A percentile compares a stretch with the other conserved stretches of the same genome.
Evolutionary conservation across 2,797 vertebrate genomes (phyloP).

Genomic region (Ispidina picta): DNA sequence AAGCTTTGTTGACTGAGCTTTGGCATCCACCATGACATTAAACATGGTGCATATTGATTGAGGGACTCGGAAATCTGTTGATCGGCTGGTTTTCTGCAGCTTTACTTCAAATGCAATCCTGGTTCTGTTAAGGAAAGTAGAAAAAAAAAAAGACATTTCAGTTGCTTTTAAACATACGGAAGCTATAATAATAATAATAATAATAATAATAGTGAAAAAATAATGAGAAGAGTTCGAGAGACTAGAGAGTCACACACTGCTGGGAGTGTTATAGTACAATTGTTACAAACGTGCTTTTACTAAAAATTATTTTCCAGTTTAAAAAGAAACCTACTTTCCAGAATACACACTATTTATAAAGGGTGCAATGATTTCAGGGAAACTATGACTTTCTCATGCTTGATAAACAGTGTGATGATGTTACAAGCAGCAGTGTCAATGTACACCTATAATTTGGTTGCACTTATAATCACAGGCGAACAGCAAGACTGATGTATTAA

Average conservation of each 20-base stretch:
- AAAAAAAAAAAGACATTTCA: slow-evolving; percentile 62
- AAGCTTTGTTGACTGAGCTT: slow-evolving; percentile 98
- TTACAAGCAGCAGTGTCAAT: slow-evolving; percentile 21
- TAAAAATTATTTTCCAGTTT: slow-evolving; percentile 31
- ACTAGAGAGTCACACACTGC: slow-evolving; percentile 35
- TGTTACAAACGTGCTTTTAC: slow-evolving; percentile 47
- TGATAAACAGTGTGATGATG: slow-evolving; percentile 54
- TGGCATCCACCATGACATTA: slow-evolving; percentile 99
- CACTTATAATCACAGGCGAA: slow-evolving; percentile 12
- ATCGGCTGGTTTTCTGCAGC: slow-evolving; percentile 97
- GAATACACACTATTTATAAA: slow-evolving; percentile 16
- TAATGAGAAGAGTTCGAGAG: slow-evolving; percentile 36
- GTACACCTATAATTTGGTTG: slow-evolving; percentile 28
- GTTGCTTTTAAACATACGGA: slow-evolving; percentile 28
- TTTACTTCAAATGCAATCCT: slow-evolving; percentile 99
- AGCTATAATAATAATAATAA: slow-evolving; percentile 39
- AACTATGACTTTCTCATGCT: slow-evolving; percentile 15
- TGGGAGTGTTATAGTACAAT: slow-evolving; percentile 1
- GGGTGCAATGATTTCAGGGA: not conserved
- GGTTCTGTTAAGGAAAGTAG: slow-evolving; percentile 85
- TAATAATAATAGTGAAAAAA: slow-evolving; percentile 47
- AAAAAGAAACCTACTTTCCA: not conserved
- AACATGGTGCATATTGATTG: slow-evolving; percentile 99
- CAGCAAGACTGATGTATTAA: not conserved
- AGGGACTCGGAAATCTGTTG: slow-evolving; percentile 98